These are phyloP conservation scores for Setophaga kirtlandii DNA, from an alignment of 2,113 vertebrate species.

Conservation along the genomic window DNA sequence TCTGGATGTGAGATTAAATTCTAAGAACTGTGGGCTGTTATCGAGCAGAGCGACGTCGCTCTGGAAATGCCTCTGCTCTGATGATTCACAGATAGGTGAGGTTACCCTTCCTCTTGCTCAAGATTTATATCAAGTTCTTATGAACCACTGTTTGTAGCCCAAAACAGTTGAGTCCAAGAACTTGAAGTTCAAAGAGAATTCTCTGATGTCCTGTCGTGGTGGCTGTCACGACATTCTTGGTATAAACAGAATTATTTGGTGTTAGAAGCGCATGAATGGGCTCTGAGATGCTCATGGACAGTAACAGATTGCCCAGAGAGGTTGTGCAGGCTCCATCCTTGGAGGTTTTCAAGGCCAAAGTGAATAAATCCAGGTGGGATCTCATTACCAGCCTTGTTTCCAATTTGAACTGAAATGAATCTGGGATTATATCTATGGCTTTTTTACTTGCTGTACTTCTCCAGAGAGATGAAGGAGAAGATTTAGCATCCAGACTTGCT, in stretches of 20 bases:
- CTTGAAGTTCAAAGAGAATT: not conserved
- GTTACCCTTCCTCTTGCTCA: not conserved
- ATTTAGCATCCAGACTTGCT: not conserved
- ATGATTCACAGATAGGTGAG: not conserved
- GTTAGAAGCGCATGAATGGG: not conserved
- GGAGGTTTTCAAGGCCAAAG: not conserved
- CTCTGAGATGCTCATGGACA: not conserved
- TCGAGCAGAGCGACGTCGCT: rapidly evolving
- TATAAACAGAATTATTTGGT: not conserved
- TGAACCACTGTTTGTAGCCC: not conserved
- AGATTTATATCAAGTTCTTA: slow-evolving; percentile 6
- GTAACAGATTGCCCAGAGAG: not conserved
- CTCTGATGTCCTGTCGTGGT: not conserved
- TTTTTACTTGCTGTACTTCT: not conserved
- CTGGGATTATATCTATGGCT: not conserved
- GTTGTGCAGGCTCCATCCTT: not conserved
- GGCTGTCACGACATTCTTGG: not conserved
- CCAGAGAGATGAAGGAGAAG: not conserved
- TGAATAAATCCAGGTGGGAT: not conserved
- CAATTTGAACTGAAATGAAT: not conserved
- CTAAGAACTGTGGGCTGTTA: slow-evolving; percentile 16
- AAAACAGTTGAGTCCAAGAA: slow-evolving; percentile 3
- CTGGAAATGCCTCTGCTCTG: slow-evolving; percentile 12
- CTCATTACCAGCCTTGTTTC: not conserved
- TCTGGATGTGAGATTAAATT: slow-evolving; percentile 31